Conservation (phyloP, 2,113 vertebrate species). For the Xenopus borealis region DNA sequence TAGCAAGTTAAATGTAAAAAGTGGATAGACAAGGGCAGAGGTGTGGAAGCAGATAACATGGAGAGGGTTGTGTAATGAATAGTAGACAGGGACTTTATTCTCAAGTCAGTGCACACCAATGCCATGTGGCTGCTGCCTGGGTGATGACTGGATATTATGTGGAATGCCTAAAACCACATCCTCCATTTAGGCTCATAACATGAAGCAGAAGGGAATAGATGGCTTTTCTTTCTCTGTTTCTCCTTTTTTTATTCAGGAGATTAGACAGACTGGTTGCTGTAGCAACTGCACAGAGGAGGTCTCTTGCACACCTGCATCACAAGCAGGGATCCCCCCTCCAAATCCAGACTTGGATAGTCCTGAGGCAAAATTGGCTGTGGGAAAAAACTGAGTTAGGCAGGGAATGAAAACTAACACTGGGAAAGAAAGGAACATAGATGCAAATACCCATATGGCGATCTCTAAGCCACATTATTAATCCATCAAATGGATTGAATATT, state of each 20-base stretch:
- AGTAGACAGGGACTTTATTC: conserved; percentile 60
- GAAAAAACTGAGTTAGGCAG: conserved; percentile 45
- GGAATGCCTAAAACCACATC: conserved; percentile 69
- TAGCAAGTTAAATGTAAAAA: too few species aligned
- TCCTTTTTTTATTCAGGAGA: conserved; percentile 70
- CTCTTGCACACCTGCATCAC: conserved; percentile 70
- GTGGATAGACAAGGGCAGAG: conserved; percentile 4
- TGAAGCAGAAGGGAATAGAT: conserved; percentile 69
- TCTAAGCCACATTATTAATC: not conserved
- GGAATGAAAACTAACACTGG: not conserved
- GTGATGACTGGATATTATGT: conserved; percentile 69
- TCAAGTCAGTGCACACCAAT: conserved; percentile 49
- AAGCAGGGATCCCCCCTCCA: conserved; percentile 54
- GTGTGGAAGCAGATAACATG: conserved; percentile 1
- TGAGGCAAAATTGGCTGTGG: conserved; percentile 49
- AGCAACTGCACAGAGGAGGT: conserved; percentile 65
- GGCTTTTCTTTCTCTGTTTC: conserved; percentile 62
- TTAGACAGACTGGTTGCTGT: conserved; percentile 76
- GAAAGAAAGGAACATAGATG: conserved; percentile 9
- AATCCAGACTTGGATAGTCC: conserved; percentile 50
- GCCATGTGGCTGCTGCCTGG: conserved; percentile 71
- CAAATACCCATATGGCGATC: not conserved
- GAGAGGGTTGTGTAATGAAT: conserved; percentile 48
- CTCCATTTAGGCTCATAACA: conserved; percentile 66
- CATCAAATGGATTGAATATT: not conserved